Conservation (phyloP, 2,797 vertebrate species). For the Cyclopterus lumpus region DNA sequence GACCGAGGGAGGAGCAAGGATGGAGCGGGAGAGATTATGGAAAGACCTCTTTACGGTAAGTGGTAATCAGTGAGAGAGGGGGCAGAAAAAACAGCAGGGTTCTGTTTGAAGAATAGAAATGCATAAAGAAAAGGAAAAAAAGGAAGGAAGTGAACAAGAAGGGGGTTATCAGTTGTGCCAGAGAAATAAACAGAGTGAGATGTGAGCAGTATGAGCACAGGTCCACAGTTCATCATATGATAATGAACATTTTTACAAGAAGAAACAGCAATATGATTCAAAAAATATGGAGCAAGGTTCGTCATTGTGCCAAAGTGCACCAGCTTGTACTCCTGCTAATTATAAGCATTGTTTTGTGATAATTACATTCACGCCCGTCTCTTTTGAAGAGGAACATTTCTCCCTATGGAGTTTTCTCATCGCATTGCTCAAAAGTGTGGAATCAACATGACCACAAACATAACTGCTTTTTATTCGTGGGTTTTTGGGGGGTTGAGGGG, state of each 20-base stretch:
- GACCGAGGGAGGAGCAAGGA: slow-evolving; percentile 26
- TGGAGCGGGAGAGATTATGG: slow-evolving; percentile 17
- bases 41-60: slow-evolving; percentile 40
- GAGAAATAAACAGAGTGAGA: slow-evolving; percentile 31
- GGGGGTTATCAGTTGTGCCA: background rate
- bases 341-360: slow-evolving; percentile 60
- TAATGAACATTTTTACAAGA: slow-evolving; percentile 53
- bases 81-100: slow-evolving; percentile 23
- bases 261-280: slow-evolving; percentile 37
- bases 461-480: slow-evolving; percentile 24
- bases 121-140: slow-evolving; percentile 16
- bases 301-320: slow-evolving; percentile 39
- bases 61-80: slow-evolving; percentile 40
- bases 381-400: slow-evolving; percentile 55
- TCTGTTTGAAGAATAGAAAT: slow-evolving; percentile 18
- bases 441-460: slow-evolving; percentile 41
- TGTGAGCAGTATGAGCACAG: slow-evolving; percentile 28
- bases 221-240: slow-evolving; percentile 35
- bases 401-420: slow-evolving; percentile 55
- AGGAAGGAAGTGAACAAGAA: slow-evolving; percentile 7
- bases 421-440: slow-evolving; percentile 26
- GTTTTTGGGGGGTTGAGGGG: slow-evolving; percentile 4
- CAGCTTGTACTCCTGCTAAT: slow-evolving; percentile 58
- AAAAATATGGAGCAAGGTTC: slow-evolving; percentile 54
- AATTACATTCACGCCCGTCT: slow-evolving; percentile 61